A percentile compares a stretch with the other conserved stretches of the same genome.
These are phyloP conservation scores for Anthrax anthrax DNA, from an alignment of 2,888 invertebrate species.

Conservation along the genomic window DNA sequence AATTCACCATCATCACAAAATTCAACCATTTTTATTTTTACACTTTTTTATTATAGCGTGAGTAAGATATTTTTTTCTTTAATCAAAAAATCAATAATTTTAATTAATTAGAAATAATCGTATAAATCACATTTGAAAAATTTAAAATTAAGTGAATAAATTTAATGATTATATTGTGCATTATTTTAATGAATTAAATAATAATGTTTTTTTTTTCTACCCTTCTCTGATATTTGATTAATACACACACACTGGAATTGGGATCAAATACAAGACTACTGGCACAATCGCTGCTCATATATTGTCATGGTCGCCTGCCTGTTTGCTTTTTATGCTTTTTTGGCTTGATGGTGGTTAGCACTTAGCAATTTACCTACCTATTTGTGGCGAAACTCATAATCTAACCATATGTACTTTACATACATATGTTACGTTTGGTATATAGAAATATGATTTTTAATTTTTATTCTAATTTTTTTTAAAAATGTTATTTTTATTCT, in stretches of 20 bases:
- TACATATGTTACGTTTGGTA: too few relatives aligned
- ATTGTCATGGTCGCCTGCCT: conserved; percentile 8
- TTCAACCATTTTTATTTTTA: conserved; percentile 1
- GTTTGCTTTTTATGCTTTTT: neutral
- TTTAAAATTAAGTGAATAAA: too few relatives aligned
- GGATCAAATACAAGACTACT: neutral
- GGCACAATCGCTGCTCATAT: conserved; percentile 2
- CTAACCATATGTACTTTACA: conserved; percentile 1
- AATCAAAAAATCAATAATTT: too few relatives aligned
- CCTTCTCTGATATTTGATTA: neutral
- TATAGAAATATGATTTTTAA: too few relatives aligned
- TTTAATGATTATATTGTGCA: too few relatives aligned
- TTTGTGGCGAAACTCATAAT: neutral
- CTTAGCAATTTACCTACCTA: neutral
- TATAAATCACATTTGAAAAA: too few relatives aligned
- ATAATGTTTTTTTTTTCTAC: too few relatives aligned
- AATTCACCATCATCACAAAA: neutral
- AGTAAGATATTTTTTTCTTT: neutral
- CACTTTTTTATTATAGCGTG: neutral
- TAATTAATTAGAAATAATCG: too few relatives aligned
- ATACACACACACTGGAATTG: neutral
- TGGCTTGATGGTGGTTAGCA: neutral
- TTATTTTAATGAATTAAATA: too few relatives aligned
- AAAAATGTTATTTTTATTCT: too few relatives aligned
- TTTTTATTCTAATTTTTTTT: too few relatives aligned